phyloP scores from a whole-genome alignment of 2,797 vertebrate species.

The Gadopsis marmoratus region DNA sequence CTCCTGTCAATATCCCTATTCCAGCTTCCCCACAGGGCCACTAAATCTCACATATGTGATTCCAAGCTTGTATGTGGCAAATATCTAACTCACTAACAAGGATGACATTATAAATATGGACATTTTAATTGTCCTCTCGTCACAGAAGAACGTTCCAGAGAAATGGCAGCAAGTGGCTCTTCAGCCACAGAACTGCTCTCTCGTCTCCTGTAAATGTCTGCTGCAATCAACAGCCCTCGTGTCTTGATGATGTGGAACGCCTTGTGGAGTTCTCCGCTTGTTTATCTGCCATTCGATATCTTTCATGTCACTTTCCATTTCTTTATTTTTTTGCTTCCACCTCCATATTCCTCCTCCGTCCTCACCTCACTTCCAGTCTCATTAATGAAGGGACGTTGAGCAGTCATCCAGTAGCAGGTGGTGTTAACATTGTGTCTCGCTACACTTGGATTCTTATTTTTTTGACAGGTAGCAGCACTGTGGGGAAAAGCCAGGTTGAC shows the following conservation, averaged over 20 bases:
- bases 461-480: background rate
- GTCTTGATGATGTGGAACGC: background rate
- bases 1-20: constrained; percentile 2
- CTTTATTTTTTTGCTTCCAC: background rate
- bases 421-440: constrained; percentile 4
- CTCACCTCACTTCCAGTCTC: background rate
- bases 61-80: constrained; percentile 17
- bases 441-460: background rate
- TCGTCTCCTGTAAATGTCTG: constrained; percentile 38
- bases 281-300: background rate
- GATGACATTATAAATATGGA: constrained; percentile 49
- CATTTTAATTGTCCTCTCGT: constrained; percentile 25
- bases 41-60: constrained; percentile 53
- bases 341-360: background rate
- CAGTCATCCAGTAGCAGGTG: background rate
- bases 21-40: background rate
- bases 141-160: background rate
- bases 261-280: background rate
- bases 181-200: background rate
- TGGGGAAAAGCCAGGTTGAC: constrained; percentile 13
- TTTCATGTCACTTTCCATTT: background rate
- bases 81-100: constrained; percentile 33
- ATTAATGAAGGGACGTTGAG: background rate
- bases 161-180: constrained; percentile 7
- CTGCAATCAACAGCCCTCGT: background rate